Evolutionary conservation across 2,113 vertebrate genomes (phyloP).

Genomic region (Hyperoodon ampullatus): DNA sequence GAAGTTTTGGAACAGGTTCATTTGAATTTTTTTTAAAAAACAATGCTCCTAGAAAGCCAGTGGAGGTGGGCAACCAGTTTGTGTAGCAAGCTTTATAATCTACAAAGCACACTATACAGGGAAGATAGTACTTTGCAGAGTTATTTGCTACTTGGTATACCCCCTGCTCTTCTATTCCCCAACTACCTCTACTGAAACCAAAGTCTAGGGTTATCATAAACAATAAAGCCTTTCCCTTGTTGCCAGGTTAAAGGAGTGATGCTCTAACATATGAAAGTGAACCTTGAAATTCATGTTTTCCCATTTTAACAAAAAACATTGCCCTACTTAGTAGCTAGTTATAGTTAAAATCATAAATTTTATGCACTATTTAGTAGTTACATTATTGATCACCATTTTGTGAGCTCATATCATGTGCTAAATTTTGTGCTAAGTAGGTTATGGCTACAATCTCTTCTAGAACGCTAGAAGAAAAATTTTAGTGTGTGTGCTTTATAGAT

Average conservation of each 20-base stretch:
- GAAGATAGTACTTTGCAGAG: background rate
- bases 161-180: background rate
- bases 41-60: background rate
- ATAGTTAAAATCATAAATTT: background rate
- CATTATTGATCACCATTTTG: background rate
- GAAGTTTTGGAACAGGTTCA: background rate
- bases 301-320: background rate
- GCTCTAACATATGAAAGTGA: background rate
- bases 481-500: background rate
- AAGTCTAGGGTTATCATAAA: background rate
- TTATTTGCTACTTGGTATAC: background rate
- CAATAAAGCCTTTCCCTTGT: background rate
- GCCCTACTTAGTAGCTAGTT: background rate
- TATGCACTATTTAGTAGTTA: background rate
- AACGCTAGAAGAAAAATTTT: background rate
- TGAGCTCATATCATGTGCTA: background rate
- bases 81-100: background rate
- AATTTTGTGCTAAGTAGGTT: background rate
- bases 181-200: background rate
- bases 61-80: background rate
- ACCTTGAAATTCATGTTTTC: background rate
- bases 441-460: background rate
- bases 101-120: background rate
- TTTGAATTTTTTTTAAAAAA: background rate
- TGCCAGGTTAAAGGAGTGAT: background rate